These are phyloP conservation scores for Helobdella robusta DNA, from an alignment of 2,888 invertebrate genomes.

Conservation along the genomic window DNA sequence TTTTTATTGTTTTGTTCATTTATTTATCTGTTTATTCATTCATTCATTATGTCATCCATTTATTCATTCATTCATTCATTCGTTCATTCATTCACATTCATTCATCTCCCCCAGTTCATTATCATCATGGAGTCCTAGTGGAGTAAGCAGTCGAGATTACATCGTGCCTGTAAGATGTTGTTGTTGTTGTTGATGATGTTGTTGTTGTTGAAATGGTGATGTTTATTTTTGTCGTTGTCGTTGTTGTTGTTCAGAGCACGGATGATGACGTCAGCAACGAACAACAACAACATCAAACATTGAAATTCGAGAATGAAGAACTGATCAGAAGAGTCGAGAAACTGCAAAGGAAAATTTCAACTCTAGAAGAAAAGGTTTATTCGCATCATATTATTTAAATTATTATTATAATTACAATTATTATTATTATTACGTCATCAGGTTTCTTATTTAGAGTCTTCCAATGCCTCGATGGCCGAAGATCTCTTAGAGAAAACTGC, in stretches of 20 bases:
- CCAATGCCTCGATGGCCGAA: conserved; percentile 52
- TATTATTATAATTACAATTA: background rate
- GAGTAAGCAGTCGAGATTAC: conserved; percentile 37
- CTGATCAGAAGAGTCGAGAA: conserved; percentile 48
- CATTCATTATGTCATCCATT: too few species aligned
- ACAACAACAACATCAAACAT: too few species aligned
- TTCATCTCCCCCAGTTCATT: conserved; percentile 49
- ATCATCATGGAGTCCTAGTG: conserved; percentile 49
- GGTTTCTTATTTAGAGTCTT: conserved; percentile 51
- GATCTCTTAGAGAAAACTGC: conserved; percentile 51
- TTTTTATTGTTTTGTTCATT: conserved; percentile 10
- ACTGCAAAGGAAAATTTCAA: conserved; percentile 52
- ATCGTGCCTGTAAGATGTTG: conserved; percentile 3
- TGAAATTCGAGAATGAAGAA: conserved; percentile 50
- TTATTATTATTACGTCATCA: conserved; percentile 28
- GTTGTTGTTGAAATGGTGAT: background rate
- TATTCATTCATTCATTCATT: too few species aligned
- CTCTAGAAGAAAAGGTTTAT: conserved; percentile 51
- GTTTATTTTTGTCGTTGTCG: background rate
- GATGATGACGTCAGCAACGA: conserved; percentile 35
- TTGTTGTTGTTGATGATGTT: background rate
- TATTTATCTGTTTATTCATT: too few species aligned
- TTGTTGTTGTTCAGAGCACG: conserved; percentile 20
- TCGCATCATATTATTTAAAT: background rate
- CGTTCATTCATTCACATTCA: too few species aligned